These are phyloP conservation scores for Dastarcus helophoroides DNA, from an alignment of 2,888 invertebrate genomes.

Conservation along the genomic window DNA sequence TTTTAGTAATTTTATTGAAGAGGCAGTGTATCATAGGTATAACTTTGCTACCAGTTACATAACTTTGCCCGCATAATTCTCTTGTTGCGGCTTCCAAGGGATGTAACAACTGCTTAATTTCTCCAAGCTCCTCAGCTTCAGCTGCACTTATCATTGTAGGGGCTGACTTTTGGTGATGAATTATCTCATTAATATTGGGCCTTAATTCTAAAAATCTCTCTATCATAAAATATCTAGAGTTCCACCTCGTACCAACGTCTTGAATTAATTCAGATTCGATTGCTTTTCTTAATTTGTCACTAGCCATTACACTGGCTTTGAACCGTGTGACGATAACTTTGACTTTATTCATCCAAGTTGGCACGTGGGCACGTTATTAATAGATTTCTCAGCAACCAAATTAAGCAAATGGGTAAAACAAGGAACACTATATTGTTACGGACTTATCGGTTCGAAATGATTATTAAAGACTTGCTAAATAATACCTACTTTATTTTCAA, in stretches of 20 bases:
- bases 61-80: conserved; percentile 6
- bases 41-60: conserved; percentile 18
- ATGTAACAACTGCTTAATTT: not conserved
- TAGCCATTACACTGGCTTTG: conserved; percentile 14
- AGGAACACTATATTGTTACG: too few species aligned
- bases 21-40: conserved; percentile 23
- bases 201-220: conserved; percentile 16
- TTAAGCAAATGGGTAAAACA: conserved; percentile 7
- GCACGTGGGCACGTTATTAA: conserved; percentile 2
- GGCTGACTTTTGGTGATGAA: conserved; percentile 19
- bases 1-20: conserved; percentile 9
- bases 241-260: conserved; percentile 23
- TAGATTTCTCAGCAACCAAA: conserved; percentile 6
- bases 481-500: too few species aligned
- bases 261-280: conserved; percentile 15
- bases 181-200: conserved; percentile 16
- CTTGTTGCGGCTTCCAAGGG: conserved; percentile 20
- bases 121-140: conserved; percentile 13
- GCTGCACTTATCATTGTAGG: conserved; percentile 23
- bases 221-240: conserved; percentile 14
- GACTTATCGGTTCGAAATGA: too few species aligned
- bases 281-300: conserved; percentile 14
- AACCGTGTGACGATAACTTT: conserved; percentile 13
- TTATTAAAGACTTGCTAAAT: too few species aligned
- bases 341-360: not conserved